Conservation (phyloP, 2,113 vertebrate genomes). For the Aphyosemion australe region DNA sequence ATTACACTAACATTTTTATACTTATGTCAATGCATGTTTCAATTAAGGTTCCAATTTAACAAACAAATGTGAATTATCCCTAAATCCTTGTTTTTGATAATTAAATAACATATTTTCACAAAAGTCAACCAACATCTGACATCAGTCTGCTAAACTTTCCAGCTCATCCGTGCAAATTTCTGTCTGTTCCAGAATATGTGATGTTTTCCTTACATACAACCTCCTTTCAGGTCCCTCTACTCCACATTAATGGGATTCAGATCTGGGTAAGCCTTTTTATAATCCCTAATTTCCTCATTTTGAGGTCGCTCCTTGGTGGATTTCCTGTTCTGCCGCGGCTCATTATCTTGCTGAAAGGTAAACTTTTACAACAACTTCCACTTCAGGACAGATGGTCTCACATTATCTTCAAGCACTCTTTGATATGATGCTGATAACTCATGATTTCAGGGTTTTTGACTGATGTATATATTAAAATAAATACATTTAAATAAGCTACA, state of each 20-base stretch:
- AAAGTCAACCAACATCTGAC: too few relatives aligned
- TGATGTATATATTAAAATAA: background rate
- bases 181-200: background rate
- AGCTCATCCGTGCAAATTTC: background rate
- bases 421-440: background rate
- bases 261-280: background rate
- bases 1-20: too few relatives aligned
- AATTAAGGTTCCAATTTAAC: too few relatives aligned
- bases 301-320: background rate
- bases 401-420: background rate
- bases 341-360: background rate
- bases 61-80: too few relatives aligned
- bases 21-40: too few relatives aligned
- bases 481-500: background rate
- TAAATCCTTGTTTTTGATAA: too few relatives aligned
- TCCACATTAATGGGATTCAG: background rate
- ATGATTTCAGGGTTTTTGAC: background rate
- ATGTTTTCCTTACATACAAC: background rate
- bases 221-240: background rate
- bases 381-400: background rate
- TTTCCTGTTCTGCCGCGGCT: background rate
- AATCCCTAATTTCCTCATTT: background rate
- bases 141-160: background rate
- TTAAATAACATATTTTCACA: too few relatives aligned
- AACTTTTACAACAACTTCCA: background rate